phyloP scores from a whole-genome alignment of 1,140 invertebrate species.

The Drosophila arawakana region DNA sequence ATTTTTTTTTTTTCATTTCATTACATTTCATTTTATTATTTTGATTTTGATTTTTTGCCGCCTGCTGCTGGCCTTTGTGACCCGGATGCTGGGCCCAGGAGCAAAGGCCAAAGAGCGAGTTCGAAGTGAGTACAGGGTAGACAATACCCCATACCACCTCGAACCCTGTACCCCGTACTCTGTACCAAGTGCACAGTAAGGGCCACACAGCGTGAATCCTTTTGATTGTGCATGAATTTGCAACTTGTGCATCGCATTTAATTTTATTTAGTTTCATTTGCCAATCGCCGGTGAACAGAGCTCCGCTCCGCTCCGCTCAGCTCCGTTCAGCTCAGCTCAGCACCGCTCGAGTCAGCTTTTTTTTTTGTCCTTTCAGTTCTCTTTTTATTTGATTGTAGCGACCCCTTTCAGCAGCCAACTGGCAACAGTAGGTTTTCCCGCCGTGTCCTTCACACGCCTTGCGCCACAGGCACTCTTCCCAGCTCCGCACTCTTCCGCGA shows the following conservation, averaged over 20 bases:
- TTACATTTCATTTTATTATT: slow-evolving; percentile 10
- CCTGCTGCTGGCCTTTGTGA: slow-evolving; percentile 42
- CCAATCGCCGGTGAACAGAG: slow-evolving; percentile 52
- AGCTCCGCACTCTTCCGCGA: slow-evolving; percentile 12
- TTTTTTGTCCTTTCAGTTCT: slow-evolving; percentile 1
- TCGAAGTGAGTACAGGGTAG: no score
- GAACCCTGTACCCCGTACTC: no score
- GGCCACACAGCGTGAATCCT: slow-evolving; percentile 69
- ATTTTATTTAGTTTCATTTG: slow-evolving; percentile 81
- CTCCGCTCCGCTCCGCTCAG: neutral
- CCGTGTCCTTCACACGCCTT: slow-evolving; percentile 57
- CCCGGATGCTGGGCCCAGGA: neutral
- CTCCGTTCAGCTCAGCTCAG: neutral
- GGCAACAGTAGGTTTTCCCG: slow-evolving; percentile 15
- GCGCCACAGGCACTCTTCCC: slow-evolving; percentile 60
- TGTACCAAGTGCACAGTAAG: slow-evolving; percentile 26
- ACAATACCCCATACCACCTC: no score
- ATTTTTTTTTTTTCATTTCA: slow-evolving; percentile 54
- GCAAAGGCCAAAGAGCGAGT: neutral
- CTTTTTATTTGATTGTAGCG: slow-evolving; percentile 36
- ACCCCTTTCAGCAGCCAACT: slow-evolving; percentile 42
- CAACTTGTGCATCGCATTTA: slow-evolving; percentile 78
- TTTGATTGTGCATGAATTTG: slow-evolving; percentile 76
- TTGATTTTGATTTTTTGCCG: slow-evolving; percentile 38
- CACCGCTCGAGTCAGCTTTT: neutral